These are phyloP conservation scores for Dicaeum eximium DNA, from an alignment of 2,113 vertebrate genomes.

Conservation along the genomic window DNA sequence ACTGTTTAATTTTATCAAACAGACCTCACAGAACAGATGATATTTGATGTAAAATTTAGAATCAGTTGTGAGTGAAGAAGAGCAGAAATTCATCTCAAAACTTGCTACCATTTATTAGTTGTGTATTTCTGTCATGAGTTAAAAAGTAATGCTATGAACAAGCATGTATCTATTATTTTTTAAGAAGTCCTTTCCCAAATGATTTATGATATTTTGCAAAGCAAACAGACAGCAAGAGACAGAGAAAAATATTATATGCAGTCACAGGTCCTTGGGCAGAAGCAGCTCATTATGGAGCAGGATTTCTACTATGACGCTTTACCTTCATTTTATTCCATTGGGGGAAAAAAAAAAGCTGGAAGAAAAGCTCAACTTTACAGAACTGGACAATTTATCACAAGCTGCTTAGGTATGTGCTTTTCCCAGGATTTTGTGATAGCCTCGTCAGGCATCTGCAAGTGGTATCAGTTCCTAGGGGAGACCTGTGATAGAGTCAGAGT, in stretches of 20 bases:
- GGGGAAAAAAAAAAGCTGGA: accelerated
- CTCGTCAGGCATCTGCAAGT: neutral
- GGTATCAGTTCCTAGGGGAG: accelerated
- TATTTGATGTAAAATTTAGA: neutral
- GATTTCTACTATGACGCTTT: neutral
- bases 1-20: neutral
- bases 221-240: neutral
- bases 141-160: neutral
- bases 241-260: neutral
- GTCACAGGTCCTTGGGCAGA: neutral
- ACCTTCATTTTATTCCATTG: neutral
- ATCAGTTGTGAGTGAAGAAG: neutral
- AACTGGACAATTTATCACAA: neutral
- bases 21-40: neutral
- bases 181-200: neutral
- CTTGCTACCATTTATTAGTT: neutral
- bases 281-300: neutral
- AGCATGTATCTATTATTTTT: neutral
- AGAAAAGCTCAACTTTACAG: neutral
- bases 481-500: no score
- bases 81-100: neutral
- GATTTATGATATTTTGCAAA: neutral
- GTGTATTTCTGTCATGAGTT: neutral
- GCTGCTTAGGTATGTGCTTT: neutral
- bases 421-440: neutral